Evolutionary conservation across 2,888 invertebrate species (phyloP).

Genomic region (Lycaena phlaeas): DNA sequence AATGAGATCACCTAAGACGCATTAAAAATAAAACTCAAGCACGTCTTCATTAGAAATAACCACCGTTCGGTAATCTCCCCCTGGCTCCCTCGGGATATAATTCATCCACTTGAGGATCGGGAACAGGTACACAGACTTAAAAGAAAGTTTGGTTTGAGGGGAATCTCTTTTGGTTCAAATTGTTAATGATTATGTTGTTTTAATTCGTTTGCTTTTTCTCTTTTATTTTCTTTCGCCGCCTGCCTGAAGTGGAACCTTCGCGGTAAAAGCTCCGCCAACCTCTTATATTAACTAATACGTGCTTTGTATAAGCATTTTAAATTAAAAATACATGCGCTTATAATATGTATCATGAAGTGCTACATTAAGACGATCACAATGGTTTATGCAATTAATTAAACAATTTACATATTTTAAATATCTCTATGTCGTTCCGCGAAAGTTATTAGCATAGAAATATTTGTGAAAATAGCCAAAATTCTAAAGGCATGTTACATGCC

Average conservation of each 20-base stretch:
- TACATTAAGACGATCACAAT: no score
- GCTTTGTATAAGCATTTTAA: no score
- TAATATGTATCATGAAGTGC: no score
- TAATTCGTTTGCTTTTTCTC: constrained; percentile 66
- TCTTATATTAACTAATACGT: no score
- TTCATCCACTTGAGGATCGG: constrained; percentile 69
- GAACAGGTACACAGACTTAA: constrained; percentile 67
- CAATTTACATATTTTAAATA: constrained; percentile 1
- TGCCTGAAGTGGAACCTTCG: constrained; percentile 55
- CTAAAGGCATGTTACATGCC: background rate
- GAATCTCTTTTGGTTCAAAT: constrained; percentile 58
- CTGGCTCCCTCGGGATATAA: constrained; percentile 62
- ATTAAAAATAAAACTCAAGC: constrained; percentile 57
- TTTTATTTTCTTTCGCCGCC: constrained; percentile 62
- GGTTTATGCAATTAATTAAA: no score
- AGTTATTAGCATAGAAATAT: background rate
- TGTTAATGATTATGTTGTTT: constrained; percentile 71
- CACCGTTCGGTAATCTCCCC: constrained; percentile 47
- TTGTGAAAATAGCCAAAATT: background rate
- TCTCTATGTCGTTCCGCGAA: background rate
- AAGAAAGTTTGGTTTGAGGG: constrained; percentile 69
- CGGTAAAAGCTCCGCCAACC: background rate
- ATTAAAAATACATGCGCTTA: no score
- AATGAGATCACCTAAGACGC: constrained; percentile 44
- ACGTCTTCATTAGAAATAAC: constrained; percentile 63